phyloP scores from a whole-genome alignment of 1,140 invertebrate genomes.

The Cydia amplana region DNA sequence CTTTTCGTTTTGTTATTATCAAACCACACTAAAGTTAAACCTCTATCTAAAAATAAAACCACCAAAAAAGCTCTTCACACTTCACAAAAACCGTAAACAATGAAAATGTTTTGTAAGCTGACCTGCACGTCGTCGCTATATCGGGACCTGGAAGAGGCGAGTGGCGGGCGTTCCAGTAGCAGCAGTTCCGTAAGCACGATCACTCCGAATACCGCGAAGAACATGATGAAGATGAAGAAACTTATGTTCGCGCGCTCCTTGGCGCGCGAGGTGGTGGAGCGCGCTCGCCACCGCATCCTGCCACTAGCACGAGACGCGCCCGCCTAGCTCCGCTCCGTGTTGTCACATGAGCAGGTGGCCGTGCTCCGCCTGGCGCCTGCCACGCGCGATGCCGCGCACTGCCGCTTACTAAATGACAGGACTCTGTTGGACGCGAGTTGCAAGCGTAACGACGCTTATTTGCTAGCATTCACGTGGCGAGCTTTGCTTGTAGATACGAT shows the following conservation, averaged over 20 bases:
- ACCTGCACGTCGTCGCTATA: constrained; percentile 82
- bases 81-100: constrained; percentile 32
- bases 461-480: neutral
- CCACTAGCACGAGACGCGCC: constrained; percentile 48
- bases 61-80: neutral
- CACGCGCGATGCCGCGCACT: constrained; percentile 34
- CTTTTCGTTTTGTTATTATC: neutral
- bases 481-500: constrained; percentile 6
- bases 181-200: constrained; percentile 92
- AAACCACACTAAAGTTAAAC: neutral
- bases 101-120: constrained; percentile 41
- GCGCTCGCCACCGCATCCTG: constrained; percentile 69
- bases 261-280: constrained; percentile 74
- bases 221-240: constrained; percentile 93
- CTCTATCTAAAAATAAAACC: neutral
- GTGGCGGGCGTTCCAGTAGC: constrained; percentile 82
- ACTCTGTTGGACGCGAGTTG: constrained; percentile 23
- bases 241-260: constrained; percentile 91
- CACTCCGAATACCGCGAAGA: constrained; percentile 92
- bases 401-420: constrained; percentile 42
- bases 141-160: constrained; percentile 60
- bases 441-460: constrained; percentile 3
- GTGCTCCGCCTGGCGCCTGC: neutral
- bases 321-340: neutral
- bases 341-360: neutral